phyloP scores from a whole-genome alignment of 2,113 vertebrate species.

The Callionymus lyra region DNA sequence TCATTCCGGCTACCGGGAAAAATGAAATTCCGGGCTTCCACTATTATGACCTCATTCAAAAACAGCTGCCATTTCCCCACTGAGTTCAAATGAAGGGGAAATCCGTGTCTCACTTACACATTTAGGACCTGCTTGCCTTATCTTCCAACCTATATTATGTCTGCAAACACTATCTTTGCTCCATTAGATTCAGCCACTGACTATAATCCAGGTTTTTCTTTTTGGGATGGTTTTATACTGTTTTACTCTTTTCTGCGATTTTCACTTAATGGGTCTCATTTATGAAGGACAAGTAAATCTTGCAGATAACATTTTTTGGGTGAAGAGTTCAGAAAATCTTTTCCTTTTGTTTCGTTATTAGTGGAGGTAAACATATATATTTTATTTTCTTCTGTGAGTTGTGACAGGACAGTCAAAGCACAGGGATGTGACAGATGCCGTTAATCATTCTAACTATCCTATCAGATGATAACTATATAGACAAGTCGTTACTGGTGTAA shows the following conservation, averaged over 20 bases:
- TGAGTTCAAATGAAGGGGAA: slow-evolving; percentile 37
- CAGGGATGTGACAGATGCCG: too few species aligned
- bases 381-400: too few species aligned
- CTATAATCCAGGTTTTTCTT: neutral
- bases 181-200: neutral
- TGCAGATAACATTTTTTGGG: neutral
- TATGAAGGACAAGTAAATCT: neutral
- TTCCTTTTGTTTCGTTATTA: too few species aligned
- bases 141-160: slow-evolving; percentile 16
- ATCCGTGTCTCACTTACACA: slow-evolving; percentile 1
- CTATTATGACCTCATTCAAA: slow-evolving; percentile 51
- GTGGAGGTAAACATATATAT: too few species aligned
- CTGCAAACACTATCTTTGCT: neutral
- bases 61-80: slow-evolving; percentile 47
- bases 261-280: neutral
- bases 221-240: neutral
- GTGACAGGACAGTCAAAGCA: too few species aligned
- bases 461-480: too few species aligned
- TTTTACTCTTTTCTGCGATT: neutral
- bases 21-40: slow-evolving; percentile 51
- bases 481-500: too few species aligned
- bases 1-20: too few species aligned
- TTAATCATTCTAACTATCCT: too few species aligned
- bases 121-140: slow-evolving; percentile 5
- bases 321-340: neutral